Evolutionary conservation across 2,888 invertebrate species (phyloP), one percentile per base, ranked within the genome.

Genomic region (Mycalesis mineus): DNA sequence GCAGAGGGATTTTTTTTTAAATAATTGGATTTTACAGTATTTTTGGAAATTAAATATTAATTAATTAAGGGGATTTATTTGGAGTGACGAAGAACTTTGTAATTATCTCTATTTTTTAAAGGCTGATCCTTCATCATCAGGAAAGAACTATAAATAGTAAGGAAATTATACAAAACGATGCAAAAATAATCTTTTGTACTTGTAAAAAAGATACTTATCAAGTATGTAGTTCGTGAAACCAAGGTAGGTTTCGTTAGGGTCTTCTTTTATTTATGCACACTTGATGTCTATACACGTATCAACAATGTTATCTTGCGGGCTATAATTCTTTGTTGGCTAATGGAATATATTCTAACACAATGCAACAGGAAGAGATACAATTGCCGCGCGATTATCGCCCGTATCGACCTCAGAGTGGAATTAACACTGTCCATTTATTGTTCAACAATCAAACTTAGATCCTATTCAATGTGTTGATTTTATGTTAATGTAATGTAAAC

Each of bases 331-430:
- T 64, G 62, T 60, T 55, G 52, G 56, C 50, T 54, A 62, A 65
- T 57, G 45, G 60, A 51, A 61, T 58, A 55, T 58, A 44, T 63
- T 60, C 47, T 52, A 53, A 58, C 50, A 67, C 66, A 67, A 65
- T 65, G 61, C 55, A 57, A 58, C 58, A 57, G 64, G 64, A 63
- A 67, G 67, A 56, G 59, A 62, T 59, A 55, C 61, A 58, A 63
- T 64, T 64, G 63, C 64, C 59, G 64, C 54, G 61, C 60, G 56
- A 58, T 65, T 64, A 63, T 61, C 60, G 49, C 55, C 60, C 53
- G 39, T 57, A 57, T 53, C 53, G 61, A 60, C 62, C 65, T 65
- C 47, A 62, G 50, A 8, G 39, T 52, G 45, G 55, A 56, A 62
- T 65, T 53, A 58, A 49, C 55, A 57, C 60, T 58, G 47, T 33